Base-by-base conservation (phyloP, 2,113 vertebrate genomes). In the Nibea albiflora region DNA sequence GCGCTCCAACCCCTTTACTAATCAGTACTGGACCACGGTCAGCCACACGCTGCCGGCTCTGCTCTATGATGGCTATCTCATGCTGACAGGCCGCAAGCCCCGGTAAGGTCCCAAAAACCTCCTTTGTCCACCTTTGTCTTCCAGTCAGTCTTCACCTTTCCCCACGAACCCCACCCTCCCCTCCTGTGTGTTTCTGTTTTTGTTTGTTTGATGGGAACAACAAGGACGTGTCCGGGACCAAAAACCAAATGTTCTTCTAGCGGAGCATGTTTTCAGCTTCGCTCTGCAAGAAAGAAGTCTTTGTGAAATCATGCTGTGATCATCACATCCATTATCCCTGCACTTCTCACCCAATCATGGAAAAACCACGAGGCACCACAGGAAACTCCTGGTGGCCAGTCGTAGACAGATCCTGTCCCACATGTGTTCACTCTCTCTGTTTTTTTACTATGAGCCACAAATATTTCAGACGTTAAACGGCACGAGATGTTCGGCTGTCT, bases 11-110 rank as follows among this genome's bases (percentile, higher is more conserved):
- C 83, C 93, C 69, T 85, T 98, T 94, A 92, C 95, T 93, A 93
- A 86, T 95, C 95, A 91, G 72, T 97, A 91, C 94, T 94, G 92
- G 95, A 94, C 78, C 70, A 89, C 96, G 85, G 95, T 96, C 92
- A 94, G 65, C 94, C 87, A 96, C 94, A 94, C 90, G 87, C 50
- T 95, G 26, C 91, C 96, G 78, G 97, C 95, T 39, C 95, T 98
- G 94, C 95, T 97, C 88, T 94, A 91, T 90, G 96, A 99, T 93
- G 94, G 95, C 93, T 94, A 94, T 93, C 95, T 98, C 92, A 95
- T 85, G 94, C 95, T 98, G 95, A 94, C 92, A 91, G 97, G 97
- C 96, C 96, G 90, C 92, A 94, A 97, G 91, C 96, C 96, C 94
- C 72, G 96, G 97, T 99, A 98, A 99, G 97, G 94, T 94, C 88